Percentiles rank a stretch among this genome's conserved stretches.
Conservation (phyloP, 2,113 vertebrate species). For the Procavia capensis region DNA sequence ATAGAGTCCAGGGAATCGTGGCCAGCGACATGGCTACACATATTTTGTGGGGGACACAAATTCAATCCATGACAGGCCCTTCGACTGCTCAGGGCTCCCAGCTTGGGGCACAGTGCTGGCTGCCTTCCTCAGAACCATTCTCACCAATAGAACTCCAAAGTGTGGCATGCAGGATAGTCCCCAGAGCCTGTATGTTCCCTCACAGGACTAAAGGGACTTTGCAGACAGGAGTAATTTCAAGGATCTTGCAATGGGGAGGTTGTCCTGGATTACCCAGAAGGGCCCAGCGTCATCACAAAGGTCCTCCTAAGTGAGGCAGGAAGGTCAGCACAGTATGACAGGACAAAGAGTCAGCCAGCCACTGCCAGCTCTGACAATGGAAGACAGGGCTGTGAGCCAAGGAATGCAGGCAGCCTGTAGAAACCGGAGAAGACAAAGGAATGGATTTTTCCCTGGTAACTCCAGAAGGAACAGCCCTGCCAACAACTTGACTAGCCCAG, state of each 20-base stretch:
- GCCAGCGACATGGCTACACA: too few species aligned
- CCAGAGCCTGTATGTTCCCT: rapidly evolving
- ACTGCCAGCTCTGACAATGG: not conserved
- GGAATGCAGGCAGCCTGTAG: rapidly evolving
- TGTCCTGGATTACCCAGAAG: rapidly evolving
- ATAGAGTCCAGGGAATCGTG: too few species aligned
- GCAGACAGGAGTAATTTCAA: too few species aligned
- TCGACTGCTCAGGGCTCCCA: rapidly evolving
- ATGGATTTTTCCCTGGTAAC: rapidly evolving
- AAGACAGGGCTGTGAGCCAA: not conserved
- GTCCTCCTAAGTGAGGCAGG: rapidly evolving
- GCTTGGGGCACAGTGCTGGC: not conserved
- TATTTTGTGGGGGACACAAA: too few species aligned
- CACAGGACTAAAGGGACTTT: rapidly evolving
- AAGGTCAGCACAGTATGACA: not conserved
- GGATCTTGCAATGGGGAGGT: not conserved
- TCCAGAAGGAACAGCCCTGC: not conserved
- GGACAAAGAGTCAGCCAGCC: too few species aligned
- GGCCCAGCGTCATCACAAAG: not conserved
- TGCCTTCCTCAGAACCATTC: not conserved
- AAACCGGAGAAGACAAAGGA: not conserved
- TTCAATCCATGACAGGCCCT: too few species aligned
- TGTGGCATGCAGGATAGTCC: not conserved
- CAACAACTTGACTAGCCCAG: not conserved
- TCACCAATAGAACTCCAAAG: not conserved